Percentiles rank a stretch among this genome's conserved stretches.
These are phyloP conservation scores for Callocephalon fimbriatum DNA, from an alignment of 2,113 vertebrate species.

Conservation along the genomic window DNA sequence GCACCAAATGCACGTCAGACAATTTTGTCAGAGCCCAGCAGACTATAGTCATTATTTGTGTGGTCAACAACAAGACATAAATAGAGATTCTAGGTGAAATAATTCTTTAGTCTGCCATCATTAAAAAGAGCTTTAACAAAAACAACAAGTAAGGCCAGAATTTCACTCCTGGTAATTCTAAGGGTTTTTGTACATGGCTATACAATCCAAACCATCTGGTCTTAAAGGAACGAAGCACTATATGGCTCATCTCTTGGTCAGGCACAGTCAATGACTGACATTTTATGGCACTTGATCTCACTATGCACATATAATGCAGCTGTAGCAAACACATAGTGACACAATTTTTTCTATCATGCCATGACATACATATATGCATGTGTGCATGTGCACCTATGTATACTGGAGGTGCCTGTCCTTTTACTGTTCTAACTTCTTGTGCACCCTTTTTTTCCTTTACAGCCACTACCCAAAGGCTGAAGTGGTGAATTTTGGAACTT, in stretches of 20 bases:
- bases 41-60: not conserved
- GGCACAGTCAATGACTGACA: rapidly evolving
- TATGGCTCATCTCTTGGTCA: not conserved
- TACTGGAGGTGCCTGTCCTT: not conserved
- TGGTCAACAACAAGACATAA: not conserved
- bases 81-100: not conserved
- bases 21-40: not conserved
- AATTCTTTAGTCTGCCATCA: not conserved
- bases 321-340: not conserved
- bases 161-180: not conserved
- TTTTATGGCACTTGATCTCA: not conserved
- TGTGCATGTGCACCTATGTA: rapidly evolving
- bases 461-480: slow-evolving; percentile 95
- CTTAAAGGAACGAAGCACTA: not conserved
- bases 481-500: slow-evolving; percentile 96
- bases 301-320: not conserved
- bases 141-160: not conserved
- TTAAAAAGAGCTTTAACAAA: not conserved
- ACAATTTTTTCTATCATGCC: not conserved
- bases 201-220: not conserved
- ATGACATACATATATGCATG: not conserved
- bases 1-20: not conserved
- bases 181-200: not conserved
- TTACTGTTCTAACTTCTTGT: not conserved
- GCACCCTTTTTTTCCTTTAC: not conserved